These are phyloP conservation scores for Sinocyclocheilus anophthalmus DNA, from an alignment of 2,113 vertebrate genomes.

Conservation along the genomic window DNA sequence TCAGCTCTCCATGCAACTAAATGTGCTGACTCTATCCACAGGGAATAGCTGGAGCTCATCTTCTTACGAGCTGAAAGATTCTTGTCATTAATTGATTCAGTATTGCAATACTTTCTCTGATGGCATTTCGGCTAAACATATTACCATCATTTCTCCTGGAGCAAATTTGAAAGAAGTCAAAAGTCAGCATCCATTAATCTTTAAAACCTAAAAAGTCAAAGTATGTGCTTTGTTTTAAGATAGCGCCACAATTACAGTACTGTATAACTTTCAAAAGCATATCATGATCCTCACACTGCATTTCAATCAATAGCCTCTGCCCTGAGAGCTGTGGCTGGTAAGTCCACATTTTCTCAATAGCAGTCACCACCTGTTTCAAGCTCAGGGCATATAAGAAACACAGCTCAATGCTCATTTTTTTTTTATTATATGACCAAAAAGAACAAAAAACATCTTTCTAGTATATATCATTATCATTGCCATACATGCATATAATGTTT, in stretches of 20 bases:
- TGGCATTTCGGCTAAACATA: slow-evolving; percentile 1
- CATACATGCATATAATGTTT: not conserved
- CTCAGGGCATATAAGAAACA: slow-evolving; percentile 26
- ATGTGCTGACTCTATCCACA: slow-evolving; percentile 13
- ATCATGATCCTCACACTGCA: slow-evolving; percentile 1
- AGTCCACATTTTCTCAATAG: slow-evolving; percentile 31
- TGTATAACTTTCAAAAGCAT: slow-evolving; percentile 3
- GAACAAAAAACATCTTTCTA: not conserved
- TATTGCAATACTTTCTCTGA: slow-evolving; percentile 23
- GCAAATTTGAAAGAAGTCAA: not conserved
- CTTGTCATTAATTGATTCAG: slow-evolving; percentile 38
- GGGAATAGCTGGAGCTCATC: slow-evolving; percentile 33
- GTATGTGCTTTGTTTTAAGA: slow-evolving; percentile 7
- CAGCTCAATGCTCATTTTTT: slow-evolving; percentile 24
- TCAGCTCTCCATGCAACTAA: slow-evolving; percentile 18
- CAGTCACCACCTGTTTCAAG: slow-evolving; percentile 25
- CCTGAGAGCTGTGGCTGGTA: not conserved
- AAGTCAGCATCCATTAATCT: not conserved
- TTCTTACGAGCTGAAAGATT: slow-evolving; percentile 10
- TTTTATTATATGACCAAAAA: not conserved
- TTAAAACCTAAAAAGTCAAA: not conserved
- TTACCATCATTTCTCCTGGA: slow-evolving; percentile 23
- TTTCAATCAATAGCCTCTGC: slow-evolving; percentile 36
- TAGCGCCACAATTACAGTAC: not conserved
- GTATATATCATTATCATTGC: not conserved